Evolutionary conservation across 2,888 invertebrate species (phyloP).

Genomic region (Aphelenchoides bicaudatus): DNA sequence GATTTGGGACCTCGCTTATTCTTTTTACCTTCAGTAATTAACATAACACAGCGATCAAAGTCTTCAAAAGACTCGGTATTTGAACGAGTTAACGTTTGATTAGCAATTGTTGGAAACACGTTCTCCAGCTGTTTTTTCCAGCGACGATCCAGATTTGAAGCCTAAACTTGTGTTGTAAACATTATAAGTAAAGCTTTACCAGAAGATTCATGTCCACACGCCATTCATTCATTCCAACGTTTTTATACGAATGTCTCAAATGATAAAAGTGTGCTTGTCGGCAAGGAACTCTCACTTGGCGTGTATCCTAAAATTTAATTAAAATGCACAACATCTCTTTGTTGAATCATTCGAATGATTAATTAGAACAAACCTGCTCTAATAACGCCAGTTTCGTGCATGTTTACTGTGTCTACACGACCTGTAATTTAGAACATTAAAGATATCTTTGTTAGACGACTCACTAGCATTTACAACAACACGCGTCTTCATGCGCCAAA

Average conservation of each 20-base stretch:
- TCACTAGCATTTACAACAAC: constrained; percentile 58
- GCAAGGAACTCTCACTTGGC: constrained; percentile 37
- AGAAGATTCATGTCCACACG: constrained; percentile 47
- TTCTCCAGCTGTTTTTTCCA: constrained; percentile 30
- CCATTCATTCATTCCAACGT: constrained; percentile 43
- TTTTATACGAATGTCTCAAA: constrained; percentile 52
- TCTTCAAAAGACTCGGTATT: constrained; percentile 43
- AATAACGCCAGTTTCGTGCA: constrained; percentile 60
- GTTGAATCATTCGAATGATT: constrained; percentile 46
- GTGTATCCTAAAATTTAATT: neutral
- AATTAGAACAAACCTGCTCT: constrained; percentile 55
- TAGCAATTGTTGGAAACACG: constrained; percentile 23
- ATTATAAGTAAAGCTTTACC: constrained; percentile 38
- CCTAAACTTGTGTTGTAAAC: constrained; percentile 1
- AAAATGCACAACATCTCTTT: constrained; percentile 20
- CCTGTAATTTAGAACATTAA: constrained; percentile 28
- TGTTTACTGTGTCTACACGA: constrained; percentile 57
- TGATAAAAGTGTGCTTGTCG: constrained; percentile 58
- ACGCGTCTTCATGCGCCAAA: constrained; percentile 59
- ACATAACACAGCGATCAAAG: constrained; percentile 55
- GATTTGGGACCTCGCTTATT: too few relatives aligned
- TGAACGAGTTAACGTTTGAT: constrained; percentile 5
- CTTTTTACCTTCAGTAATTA: constrained; percentile 54
- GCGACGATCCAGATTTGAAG: constrained; percentile 23
- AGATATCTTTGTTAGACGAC: constrained; percentile 17